Evolutionary conservation across 2,797 vertebrate genomes (phyloP).

Genomic region (Crypturellus tataupa): DNA sequence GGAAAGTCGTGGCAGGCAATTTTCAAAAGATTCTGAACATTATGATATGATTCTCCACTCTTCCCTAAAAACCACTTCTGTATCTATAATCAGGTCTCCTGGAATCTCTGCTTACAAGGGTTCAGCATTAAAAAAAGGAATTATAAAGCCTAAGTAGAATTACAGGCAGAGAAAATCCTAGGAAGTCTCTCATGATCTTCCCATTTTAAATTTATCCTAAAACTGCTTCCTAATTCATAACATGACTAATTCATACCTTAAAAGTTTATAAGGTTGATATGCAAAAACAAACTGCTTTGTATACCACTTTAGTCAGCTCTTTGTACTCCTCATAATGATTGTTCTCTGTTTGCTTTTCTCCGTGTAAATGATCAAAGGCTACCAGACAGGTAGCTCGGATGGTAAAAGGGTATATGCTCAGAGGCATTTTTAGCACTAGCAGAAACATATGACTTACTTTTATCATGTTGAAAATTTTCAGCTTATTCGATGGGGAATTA

Average conservation of each 20-base stretch:
- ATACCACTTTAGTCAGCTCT: not conserved
- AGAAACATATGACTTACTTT: not conserved
- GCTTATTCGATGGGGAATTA: conserved; percentile 31
- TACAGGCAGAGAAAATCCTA: not conserved
- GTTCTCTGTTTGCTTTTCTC: conserved; percentile 16
- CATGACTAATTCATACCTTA: not conserved
- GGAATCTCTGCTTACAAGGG: not conserved
- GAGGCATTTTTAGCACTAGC: conserved; percentile 19
- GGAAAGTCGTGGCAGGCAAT: not conserved
- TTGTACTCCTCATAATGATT: conserved; percentile 3
- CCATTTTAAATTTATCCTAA: not conserved
- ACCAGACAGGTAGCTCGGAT: not conserved
- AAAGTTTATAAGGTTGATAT: not conserved
- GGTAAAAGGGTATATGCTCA: not conserved
- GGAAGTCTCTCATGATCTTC: not conserved
- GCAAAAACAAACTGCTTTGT: not conserved
- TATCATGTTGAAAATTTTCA: conserved; percentile 17
- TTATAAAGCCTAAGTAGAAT: not conserved
- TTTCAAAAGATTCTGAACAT: not conserved
- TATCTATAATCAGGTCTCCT: not conserved
- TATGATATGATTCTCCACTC: not conserved
- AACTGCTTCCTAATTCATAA: not conserved
- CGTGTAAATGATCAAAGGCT: not conserved
- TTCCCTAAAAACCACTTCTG: not conserved
- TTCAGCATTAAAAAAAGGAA: not conserved